These are phyloP conservation scores for Clitarchus hookeri DNA, from an alignment of 2,888 invertebrate genomes.

Conservation along the genomic window DNA sequence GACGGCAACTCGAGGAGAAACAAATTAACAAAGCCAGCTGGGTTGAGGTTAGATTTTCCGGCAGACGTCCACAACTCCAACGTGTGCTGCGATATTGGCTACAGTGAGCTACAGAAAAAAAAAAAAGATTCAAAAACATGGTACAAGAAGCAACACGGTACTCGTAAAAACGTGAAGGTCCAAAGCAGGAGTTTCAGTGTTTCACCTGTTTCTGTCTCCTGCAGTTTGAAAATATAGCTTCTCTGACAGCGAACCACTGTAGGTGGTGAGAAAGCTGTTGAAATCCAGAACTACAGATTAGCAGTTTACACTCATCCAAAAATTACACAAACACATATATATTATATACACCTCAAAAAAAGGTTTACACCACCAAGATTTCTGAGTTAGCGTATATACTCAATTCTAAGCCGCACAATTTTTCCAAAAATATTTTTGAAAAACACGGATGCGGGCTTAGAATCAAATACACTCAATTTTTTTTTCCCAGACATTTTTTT, in stretches of 20 bases:
- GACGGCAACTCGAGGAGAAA: background rate
- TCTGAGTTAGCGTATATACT: too few relatives aligned
- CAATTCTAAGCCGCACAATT: too few relatives aligned
- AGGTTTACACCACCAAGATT: too few relatives aligned
- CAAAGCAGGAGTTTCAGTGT: background rate
- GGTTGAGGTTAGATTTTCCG: constrained; percentile 18
- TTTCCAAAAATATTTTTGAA: too few relatives aligned
- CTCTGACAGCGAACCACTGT: constrained; percentile 49
- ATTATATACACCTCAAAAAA: too few relatives aligned
- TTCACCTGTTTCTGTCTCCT: constrained; percentile 41
- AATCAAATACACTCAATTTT: too few relatives aligned
- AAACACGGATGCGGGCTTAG: too few relatives aligned
- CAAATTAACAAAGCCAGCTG: constrained; percentile 31
- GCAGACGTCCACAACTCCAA: constrained; percentile 9
- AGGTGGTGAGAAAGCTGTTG: constrained; percentile 53
- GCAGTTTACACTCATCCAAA: constrained; percentile 12
- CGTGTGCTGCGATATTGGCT: background rate
- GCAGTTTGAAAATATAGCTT: constrained; percentile 49
- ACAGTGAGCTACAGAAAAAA: constrained; percentile 28
- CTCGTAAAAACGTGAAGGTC: background rate
- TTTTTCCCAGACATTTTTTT: too few relatives aligned
- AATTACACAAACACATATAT: constrained; percentile 7
- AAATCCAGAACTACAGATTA: constrained; percentile 35
- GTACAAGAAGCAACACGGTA: background rate
- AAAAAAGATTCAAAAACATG: background rate